Conservation (phyloP, 2,113 vertebrate genomes). For the Piaya cayana region DNA sequence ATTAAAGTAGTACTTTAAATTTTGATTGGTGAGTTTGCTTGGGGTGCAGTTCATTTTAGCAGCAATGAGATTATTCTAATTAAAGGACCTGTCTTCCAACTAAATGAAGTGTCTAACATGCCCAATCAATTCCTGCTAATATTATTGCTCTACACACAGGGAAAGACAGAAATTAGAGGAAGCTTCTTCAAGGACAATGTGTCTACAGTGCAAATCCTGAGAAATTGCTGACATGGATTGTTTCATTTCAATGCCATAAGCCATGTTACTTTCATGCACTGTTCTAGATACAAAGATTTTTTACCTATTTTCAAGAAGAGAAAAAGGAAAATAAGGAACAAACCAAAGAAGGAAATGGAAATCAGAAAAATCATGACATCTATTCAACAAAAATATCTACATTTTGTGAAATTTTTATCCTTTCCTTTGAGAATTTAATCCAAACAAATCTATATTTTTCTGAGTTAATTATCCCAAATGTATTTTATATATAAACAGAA, state of each 20-base stretch:
- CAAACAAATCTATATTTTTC: background rate
- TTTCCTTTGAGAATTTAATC: background rate
- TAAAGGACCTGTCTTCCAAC: constrained; percentile 45
- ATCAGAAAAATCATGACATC: background rate
- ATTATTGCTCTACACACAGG: constrained; percentile 46
- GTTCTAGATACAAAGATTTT: background rate
- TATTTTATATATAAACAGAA: background rate
- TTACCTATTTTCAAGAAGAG: background rate
- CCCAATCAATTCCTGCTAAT: constrained; percentile 67
- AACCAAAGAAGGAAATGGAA: background rate
- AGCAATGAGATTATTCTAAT: constrained; percentile 71
- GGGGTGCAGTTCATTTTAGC: constrained; percentile 30
- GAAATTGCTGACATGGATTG: constrained; percentile 36
- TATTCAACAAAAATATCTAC: background rate
- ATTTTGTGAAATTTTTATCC: background rate
- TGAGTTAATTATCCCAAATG: background rate
- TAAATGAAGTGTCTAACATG: constrained; percentile 60
- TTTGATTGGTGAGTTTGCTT: background rate
- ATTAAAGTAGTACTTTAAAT: background rate
- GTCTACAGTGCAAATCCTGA: background rate
- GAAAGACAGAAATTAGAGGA: constrained; percentile 53
- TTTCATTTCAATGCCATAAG: constrained; percentile 47
- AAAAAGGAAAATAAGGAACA: constrained; percentile 6
- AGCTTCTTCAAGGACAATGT: constrained; percentile 65
- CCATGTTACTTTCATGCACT: constrained; percentile 11